Base-by-base conservation (phyloP, 1,140 invertebrate species). In the Heliothis virescens region DNA sequence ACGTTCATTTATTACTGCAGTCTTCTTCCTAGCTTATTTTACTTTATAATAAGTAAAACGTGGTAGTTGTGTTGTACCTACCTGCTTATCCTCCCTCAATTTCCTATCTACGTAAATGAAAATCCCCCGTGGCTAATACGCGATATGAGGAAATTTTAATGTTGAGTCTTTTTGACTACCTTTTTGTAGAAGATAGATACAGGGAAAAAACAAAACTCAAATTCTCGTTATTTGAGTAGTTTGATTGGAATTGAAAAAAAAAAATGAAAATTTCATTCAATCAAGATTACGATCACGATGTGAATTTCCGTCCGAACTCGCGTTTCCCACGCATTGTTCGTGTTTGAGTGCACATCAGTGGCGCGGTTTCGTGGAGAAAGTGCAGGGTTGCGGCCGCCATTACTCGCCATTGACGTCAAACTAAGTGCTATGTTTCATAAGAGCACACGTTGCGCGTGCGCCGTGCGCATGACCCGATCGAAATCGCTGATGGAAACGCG, bases 371-470 rank as follows among this genome's bases (percentile, higher is more conserved):
- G 69, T 57, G 83, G 84, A 87, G 84, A 87, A 87, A 87, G 86
- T 81, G 81, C 75, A 63, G 57, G 75, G 18, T 81, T 75, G 53
- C 57, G 79, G 78, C 50, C 75, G 53, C 55, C 81, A 82, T 82
- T 87, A 78, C 74, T 41, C 75, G 53, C 55, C 81, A 82, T 82
- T 87, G 86, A 87, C 86, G 86, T 87, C 86, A 87, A 74, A 62
- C 50, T 29, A 21, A 74, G 60, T 78, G 79, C 78, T 82, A 74
- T 34, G 77, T 86, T 86, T 86, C 83, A 82, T 81, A 85, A 86
- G 81, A 18, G 41, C 48, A 13, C 21, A 13, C 57, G 16, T 76
- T 76, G 80, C 53, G 48, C 53, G 55, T 59, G 13, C 67, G 59
- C 41, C 50, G 34, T 76, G 80, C 53, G 48, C 53, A 63, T 59